These are phyloP conservation scores for Thera britannica DNA, from an alignment of 2,888 invertebrate genomes.

Conservation along the genomic window DNA sequence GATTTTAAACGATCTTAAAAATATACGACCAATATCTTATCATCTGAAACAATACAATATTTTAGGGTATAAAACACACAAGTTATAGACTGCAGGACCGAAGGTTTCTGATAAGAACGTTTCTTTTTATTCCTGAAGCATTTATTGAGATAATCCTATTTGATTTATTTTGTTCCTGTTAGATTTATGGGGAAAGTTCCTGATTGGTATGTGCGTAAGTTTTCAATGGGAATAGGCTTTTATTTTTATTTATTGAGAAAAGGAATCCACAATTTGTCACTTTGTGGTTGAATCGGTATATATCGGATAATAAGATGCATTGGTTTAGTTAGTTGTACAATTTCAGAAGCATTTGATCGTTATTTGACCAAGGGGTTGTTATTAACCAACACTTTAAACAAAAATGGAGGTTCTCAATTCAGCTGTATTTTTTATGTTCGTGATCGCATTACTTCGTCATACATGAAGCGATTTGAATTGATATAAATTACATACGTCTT, in stretches of 20 bases:
- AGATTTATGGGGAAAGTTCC: constrained; percentile 62
- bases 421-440: too few species aligned
- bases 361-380: too few species aligned
- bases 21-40: constrained; percentile 9
- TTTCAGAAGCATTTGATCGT: too few species aligned
- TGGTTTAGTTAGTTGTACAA: too few species aligned
- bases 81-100: constrained; percentile 42
- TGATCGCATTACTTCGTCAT: too few species aligned
- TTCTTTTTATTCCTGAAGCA: constrained; percentile 57
- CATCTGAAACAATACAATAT: constrained; percentile 2
- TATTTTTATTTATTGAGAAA: constrained; percentile 3
- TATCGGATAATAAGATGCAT: too few species aligned
- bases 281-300: too few species aligned
- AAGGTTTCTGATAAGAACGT: constrained; percentile 41
- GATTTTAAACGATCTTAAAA: neutral
- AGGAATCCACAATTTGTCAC: too few species aligned
- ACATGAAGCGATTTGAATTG: too few species aligned
- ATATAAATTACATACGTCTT: too few species aligned
- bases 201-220: constrained; percentile 52
- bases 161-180: constrained; percentile 63
- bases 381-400: too few species aligned
- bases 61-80: constrained; percentile 43
- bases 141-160: constrained; percentile 66
- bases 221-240: constrained; percentile 43
- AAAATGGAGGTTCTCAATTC: too few species aligned